These are phyloP conservation scores for Coboldia fuscipes DNA, from an alignment of 1,140 invertebrate genomes.

Conservation along the genomic window DNA sequence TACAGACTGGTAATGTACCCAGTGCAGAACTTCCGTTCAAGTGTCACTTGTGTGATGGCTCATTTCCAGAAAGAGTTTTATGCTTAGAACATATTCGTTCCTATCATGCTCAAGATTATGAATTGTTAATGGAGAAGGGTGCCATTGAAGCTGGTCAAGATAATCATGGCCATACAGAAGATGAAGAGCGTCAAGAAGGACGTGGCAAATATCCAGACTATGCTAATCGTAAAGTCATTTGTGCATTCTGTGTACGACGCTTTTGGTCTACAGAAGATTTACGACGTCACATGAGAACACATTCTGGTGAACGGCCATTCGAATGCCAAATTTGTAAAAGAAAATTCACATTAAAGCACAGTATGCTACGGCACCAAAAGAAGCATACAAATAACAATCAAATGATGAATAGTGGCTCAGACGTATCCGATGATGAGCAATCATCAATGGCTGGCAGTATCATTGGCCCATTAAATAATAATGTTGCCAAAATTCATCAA, in stretches of 20 bases:
- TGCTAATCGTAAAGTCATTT: conserved; percentile 72
- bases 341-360: conserved; percentile 79
- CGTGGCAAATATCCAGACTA: conserved; percentile 64
- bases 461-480: too few relatives aligned
- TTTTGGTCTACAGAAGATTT: conserved; percentile 90
- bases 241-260: conserved; percentile 74
- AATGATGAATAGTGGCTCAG: conserved; percentile 11
- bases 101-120: conserved; percentile 46
- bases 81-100: conserved; percentile 62
- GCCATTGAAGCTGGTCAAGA: conserved; percentile 39
- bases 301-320: conserved; percentile 61
- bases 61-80: conserved; percentile 53
- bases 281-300: conserved; percentile 74
- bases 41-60: conserved; percentile 78
- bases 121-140: conserved; percentile 54
- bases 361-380: conserved; percentile 76
- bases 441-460: too few relatives aligned
- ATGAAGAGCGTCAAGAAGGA: conserved; percentile 28
- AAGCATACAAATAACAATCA: conserved; percentile 37
- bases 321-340: conserved; percentile 60
- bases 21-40: conserved; percentile 58
- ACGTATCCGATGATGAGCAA: conserved; percentile 25
- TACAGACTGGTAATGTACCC: neutral
- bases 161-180: conserved; percentile 20
- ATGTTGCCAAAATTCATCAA: neutral